Percentiles rank a stretch among this genome's conserved stretches.
Evolutionary conservation across 2,113 vertebrate species (phyloP).

Genomic region (Chroicocephalus ridibundus): DNA sequence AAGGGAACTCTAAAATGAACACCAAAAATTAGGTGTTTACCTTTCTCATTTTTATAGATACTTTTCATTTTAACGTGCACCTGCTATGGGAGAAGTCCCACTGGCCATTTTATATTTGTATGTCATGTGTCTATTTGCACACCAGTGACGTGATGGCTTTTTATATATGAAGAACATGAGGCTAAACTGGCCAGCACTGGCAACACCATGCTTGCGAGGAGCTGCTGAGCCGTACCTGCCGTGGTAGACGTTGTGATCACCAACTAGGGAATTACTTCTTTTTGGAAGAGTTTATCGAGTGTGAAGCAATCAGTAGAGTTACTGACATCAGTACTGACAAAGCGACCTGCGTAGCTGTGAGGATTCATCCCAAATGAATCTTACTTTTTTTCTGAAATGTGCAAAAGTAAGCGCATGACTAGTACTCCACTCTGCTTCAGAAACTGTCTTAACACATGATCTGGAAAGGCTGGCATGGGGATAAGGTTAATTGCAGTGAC

Average conservation of each 20-base stretch:
- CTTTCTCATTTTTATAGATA: neutral
- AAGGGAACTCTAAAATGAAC: neutral
- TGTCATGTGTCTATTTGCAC: neutral
- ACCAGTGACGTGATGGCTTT: neutral
- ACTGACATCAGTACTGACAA: neutral
- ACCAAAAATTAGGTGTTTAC: neutral
- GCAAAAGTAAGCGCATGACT: neutral
- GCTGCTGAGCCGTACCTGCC: neutral
- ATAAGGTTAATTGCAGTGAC: too few species aligned
- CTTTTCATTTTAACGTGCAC: neutral
- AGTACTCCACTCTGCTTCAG: neutral
- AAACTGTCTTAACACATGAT: fast-evolving
- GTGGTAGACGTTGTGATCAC: neutral
- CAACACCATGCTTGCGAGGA: neutral
- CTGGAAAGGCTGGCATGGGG: neutral
- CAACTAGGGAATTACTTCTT: neutral
- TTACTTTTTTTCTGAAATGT: neutral
- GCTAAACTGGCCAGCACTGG: neutral
- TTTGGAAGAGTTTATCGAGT: neutral
- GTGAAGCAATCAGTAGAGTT: neutral
- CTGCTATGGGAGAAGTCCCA: neutral
- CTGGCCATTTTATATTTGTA: neutral
- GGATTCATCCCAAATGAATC: neutral
- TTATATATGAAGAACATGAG: neutral
- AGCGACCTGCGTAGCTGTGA: neutral